Evolutionary conservation across 2,113 vertebrate genomes (phyloP).

Genomic region (Psephotus haematonotus): DNA sequence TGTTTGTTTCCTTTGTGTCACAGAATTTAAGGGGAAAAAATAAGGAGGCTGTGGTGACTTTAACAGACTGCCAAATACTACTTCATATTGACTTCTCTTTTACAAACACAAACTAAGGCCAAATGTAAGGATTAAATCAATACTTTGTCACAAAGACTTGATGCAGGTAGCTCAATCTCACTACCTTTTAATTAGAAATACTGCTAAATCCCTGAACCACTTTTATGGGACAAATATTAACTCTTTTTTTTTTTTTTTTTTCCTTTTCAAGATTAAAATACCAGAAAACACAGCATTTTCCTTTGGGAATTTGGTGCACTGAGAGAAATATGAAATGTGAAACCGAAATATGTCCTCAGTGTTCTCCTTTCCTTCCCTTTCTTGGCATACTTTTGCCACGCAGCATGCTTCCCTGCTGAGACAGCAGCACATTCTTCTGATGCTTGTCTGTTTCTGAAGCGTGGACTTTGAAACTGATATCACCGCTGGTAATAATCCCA

Average conservation of each 20-base stretch:
- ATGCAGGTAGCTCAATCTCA: not conserved
- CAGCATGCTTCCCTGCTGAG: not conserved
- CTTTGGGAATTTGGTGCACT: not conserved
- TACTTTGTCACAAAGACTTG: not conserved
- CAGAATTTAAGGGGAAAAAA: not conserved
- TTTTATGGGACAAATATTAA: not conserved
- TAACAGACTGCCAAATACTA: not conserved
- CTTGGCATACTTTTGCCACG: not conserved
- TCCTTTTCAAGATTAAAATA: not conserved
- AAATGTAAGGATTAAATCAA: not conserved
- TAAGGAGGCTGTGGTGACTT: not conserved
- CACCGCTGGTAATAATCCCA: conserved; percentile 39
- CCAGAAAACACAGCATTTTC: not conserved
- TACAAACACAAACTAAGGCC: not conserved
- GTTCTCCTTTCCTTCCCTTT: conserved; percentile 10
- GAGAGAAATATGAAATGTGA: not conserved
- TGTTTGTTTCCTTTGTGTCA: not conserved
- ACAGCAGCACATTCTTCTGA: conserved; percentile 11
- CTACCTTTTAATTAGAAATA: not conserved
- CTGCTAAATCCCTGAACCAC: not conserved
- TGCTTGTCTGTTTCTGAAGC: conserved; percentile 12
- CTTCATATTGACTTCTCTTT: not conserved
- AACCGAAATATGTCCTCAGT: not conserved
- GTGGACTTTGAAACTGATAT: conserved; percentile 59
- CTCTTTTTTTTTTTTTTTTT: not conserved